phyloP scores from a whole-genome alignment of 2,888 invertebrate species.

The Steinernema hermaphroditum region DNA sequence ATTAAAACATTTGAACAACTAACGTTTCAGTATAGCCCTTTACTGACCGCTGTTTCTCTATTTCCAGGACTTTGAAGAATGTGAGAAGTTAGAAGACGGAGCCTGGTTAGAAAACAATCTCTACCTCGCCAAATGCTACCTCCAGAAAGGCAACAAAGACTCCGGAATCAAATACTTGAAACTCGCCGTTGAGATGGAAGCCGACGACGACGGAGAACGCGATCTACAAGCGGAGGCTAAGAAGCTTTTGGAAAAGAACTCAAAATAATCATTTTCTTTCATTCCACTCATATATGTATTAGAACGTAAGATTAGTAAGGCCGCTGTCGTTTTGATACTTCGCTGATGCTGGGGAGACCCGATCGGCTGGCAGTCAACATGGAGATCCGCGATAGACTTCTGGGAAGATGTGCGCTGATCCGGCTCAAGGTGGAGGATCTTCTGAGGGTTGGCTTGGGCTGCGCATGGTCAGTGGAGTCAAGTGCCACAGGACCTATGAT shows the following conservation, averaged over 20 bases:
- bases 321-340: background rate
- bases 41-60: too few relatives aligned
- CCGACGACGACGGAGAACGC: slow-evolving; percentile 47
- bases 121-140: slow-evolving; percentile 67
- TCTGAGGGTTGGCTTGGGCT: background rate
- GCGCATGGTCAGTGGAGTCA: background rate
- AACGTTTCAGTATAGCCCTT: too few relatives aligned
- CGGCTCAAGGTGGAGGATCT: background rate
- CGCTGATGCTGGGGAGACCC: background rate
- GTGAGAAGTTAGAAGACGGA: slow-evolving; percentile 57
- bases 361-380: background rate
- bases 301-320: too few relatives aligned
- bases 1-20: too few relatives aligned
- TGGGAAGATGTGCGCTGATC: background rate
- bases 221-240: slow-evolving; percentile 46
- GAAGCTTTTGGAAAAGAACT: slow-evolving; percentile 43
- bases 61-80: background rate
- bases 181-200: slow-evolving; percentile 40
- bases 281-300: too few relatives aligned
- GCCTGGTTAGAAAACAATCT: slow-evolving; percentile 69
- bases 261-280: slow-evolving; percentile 34
- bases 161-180: slow-evolving; percentile 52
- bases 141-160: slow-evolving; percentile 54
- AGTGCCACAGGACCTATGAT: background rate
- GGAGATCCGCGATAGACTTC: background rate